Conservation (phyloP, 2,113 vertebrate species). For the Protomyctophum bolini region DNA sequence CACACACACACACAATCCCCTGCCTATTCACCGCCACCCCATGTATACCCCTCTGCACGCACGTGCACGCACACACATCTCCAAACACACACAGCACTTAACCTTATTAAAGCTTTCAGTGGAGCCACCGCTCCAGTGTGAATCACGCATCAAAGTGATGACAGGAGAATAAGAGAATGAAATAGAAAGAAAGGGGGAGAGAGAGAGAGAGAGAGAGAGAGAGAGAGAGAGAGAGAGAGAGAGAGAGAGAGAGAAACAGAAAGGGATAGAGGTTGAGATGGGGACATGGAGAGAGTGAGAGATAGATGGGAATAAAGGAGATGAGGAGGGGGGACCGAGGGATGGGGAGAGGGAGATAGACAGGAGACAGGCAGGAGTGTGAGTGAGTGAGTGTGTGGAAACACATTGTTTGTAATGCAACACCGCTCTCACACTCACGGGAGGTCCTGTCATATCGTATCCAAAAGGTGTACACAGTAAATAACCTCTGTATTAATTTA, state of each 20-base stretch:
- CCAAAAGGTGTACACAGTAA: no score
- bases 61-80: neutral
- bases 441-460: no score
- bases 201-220: constrained; percentile 5
- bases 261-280: neutral
- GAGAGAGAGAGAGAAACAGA: neutral
- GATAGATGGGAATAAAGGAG: neutral
- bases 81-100: constrained; percentile 55
- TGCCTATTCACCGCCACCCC: neutral
- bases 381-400: no score
- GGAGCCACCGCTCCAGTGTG: constrained; percentile 45
- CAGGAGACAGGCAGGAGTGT: neutral
- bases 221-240: no score
- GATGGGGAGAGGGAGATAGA: neutral
- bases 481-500: no score
- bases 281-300: constrained; percentile 7
- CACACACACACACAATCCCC: constrained; percentile 20
- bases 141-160: constrained; percentile 53
- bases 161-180: constrained; percentile 19
- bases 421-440: no score
- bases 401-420: no score
- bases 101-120: constrained; percentile 75
- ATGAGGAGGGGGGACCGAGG: neutral
- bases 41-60: neutral
- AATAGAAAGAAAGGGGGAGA: constrained; percentile 10